A percentile compares a stretch with the other conserved stretches of the same genome.
Conservation (phyloP, 2,888 invertebrate species). For the Pasiphila rectangulata region DNA sequence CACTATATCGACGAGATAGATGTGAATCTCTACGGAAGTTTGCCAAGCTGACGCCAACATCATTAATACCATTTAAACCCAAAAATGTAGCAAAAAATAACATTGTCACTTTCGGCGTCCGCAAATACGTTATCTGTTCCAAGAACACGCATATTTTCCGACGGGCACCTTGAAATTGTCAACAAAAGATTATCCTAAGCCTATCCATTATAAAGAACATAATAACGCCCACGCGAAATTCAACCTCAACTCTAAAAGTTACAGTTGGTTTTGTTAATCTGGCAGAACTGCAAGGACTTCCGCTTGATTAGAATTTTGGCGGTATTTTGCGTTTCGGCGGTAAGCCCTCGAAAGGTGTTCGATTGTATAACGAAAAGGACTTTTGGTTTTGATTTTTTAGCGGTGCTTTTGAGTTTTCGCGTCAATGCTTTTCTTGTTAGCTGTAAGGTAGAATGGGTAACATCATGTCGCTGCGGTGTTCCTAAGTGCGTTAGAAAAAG, state of each 20-base stretch:
- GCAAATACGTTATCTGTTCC: slow-evolving; percentile 47
- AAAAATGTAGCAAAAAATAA: slow-evolving; percentile 31
- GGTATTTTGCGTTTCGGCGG: slow-evolving; percentile 53
- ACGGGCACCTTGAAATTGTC: slow-evolving; percentile 61
- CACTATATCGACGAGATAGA: no score
- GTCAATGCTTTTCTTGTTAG: slow-evolving; percentile 46
- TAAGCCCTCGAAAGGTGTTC: slow-evolving; percentile 69
- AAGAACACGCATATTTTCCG: slow-evolving; percentile 53
- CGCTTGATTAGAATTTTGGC: slow-evolving; percentile 51
- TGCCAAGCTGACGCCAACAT: slow-evolving; percentile 17
- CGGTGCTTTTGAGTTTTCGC: slow-evolving; percentile 46
- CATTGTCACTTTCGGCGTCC: slow-evolving; percentile 55
- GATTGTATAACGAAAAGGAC: slow-evolving; percentile 61
- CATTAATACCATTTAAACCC: slow-evolving; percentile 19
- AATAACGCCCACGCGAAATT: slow-evolving; percentile 24
- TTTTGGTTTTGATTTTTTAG: slow-evolving; percentile 41
- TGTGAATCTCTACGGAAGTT: slow-evolving; percentile 7
- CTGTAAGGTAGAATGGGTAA: slow-evolving; percentile 24
- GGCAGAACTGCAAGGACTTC: slow-evolving; percentile 44
- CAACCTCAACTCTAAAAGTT: slow-evolving; percentile 15
- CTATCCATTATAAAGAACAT: slow-evolving; percentile 38
- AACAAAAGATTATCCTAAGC: slow-evolving; percentile 76
- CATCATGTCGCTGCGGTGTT: slow-evolving; percentile 8
- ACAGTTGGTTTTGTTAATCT: slow-evolving; percentile 21
- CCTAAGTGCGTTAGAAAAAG: not conserved